Conservation (phyloP, 2,888 invertebrate genomes). For the Spodoptera picta region DNA sequence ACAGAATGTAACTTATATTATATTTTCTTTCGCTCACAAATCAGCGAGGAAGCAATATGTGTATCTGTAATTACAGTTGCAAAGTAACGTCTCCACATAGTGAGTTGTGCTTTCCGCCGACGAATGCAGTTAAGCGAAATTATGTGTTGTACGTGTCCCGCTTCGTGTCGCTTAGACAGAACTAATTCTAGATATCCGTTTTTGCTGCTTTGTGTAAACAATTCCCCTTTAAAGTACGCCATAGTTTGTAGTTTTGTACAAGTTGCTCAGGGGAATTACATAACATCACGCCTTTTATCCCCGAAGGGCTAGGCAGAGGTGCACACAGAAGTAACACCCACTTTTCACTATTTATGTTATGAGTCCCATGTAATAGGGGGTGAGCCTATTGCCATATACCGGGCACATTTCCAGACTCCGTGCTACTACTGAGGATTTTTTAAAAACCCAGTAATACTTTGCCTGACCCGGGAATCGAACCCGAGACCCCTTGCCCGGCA, state of each 20-base stretch:
- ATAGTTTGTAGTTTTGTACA: conserved; percentile 32
- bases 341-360: no score
- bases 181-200: conserved; percentile 61
- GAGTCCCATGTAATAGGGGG: no score
- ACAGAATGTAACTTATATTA: conserved; percentile 12
- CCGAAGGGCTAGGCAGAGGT: no score
- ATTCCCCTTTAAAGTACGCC: conserved; percentile 40
- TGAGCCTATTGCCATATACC: no score
- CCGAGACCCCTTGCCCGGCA: no score
- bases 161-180: conserved; percentile 49
- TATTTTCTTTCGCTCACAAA: conserved; percentile 47
- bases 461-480: no score
- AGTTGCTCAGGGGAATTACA: conserved; percentile 16
- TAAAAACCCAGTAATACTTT: no score
- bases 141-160: conserved; percentile 64
- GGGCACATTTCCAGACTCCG: no score
- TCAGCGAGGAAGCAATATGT: conserved; percentile 43
- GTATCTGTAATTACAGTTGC: conserved; percentile 54
- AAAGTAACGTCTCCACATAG: conserved; percentile 50
- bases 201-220: conserved; percentile 51
- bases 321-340: no score
- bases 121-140: conserved; percentile 68
- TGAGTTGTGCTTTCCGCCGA: conserved; percentile 54
- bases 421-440: no score
- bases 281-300: no score